These are phyloP conservation scores for Reticulitermes lucifugus DNA, from an alignment of 2,888 invertebrate species.

Conservation along the genomic window DNA sequence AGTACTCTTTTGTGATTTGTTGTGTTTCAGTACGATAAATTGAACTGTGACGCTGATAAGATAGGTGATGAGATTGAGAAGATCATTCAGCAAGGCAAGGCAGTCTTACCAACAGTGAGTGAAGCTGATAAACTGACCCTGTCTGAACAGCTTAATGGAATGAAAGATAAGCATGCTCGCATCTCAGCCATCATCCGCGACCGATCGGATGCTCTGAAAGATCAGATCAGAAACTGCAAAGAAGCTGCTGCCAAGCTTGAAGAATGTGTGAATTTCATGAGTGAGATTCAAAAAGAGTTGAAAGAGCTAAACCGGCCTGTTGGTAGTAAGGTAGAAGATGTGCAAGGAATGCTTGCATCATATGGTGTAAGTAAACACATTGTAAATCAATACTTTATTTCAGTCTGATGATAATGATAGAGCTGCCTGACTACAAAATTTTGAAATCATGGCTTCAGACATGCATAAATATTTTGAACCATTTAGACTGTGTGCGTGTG, in stretches of 20 bases:
- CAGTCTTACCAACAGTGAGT: slow-evolving; percentile 81
- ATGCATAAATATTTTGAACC: background rate
- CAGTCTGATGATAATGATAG: background rate
- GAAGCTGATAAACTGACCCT: slow-evolving; percentile 88
- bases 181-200: slow-evolving; percentile 82
- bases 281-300: slow-evolving; percentile 84
- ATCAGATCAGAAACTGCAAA: slow-evolving; percentile 84
- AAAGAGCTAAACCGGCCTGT: slow-evolving; percentile 87
- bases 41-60: slow-evolving; percentile 79
- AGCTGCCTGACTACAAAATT: background rate
- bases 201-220: slow-evolving; percentile 77
- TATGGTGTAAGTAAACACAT: slow-evolving; percentile 70
- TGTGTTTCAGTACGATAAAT: slow-evolving; percentile 73
- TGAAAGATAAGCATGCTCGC: slow-evolving; percentile 82
- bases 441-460: background rate
- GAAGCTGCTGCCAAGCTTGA: slow-evolving; percentile 84
- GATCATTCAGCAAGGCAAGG: slow-evolving; percentile 83
- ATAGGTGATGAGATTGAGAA: slow-evolving; percentile 79
- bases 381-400: background rate
- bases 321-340: slow-evolving; percentile 89
- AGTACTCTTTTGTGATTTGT: background rate
- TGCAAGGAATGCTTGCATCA: slow-evolving; percentile 81
- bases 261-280: slow-evolving; percentile 83
- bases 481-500: no score
- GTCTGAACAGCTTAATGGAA: slow-evolving; percentile 81